Base-by-base conservation (phyloP, 2,797 vertebrate species). In the Emys orbicularis region DNA sequence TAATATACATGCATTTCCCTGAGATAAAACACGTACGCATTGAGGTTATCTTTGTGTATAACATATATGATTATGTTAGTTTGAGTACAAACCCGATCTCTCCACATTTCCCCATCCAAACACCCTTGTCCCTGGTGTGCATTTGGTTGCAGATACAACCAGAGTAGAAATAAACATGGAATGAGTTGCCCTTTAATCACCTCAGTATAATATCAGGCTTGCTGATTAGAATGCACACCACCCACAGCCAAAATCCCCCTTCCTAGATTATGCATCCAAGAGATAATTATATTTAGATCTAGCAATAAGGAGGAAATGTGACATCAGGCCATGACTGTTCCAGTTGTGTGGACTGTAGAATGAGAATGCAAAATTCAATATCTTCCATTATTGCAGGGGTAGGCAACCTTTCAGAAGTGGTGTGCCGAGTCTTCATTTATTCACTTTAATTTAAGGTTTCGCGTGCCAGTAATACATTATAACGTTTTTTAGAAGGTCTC, bases 231-330 rank as follows among this genome's bases (percentile, higher is more conserved):
- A 1, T 1, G 8, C 3, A 50, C 59, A 44, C 23, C 10, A 2
- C 25, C 12, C 44, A 76, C 18, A 47, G 80, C 49, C 23, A 12
- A 50, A 50, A n/a, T 18, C 29, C 49, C 31, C 16, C 9, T 27
- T 53, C 10, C 59, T 3, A 10, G 52, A 16, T 0, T 0, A 2
- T 12, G 41, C 8, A 1, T 4, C 80, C 84, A 47, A 5, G n/a
- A n/a, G 8, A 56, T 0, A 0, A 23, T 54, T 52, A 56, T 16
- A 23, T 76, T 57, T 50, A 50, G 12, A 56, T 0, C 0, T 23
- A 44, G n/a, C 49, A 18, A 9, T 6, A 47, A 27, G 44, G 74
- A 49, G 27, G 44, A 27, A 77, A 77, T 77, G 44, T 77, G 41
- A 47, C 74, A 47, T 76, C 25, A 76, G 13, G 15, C 74, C 44